Evolutionary conservation across 2,888 invertebrate species (phyloP).

Genomic region (Agrotis clavis): DNA sequence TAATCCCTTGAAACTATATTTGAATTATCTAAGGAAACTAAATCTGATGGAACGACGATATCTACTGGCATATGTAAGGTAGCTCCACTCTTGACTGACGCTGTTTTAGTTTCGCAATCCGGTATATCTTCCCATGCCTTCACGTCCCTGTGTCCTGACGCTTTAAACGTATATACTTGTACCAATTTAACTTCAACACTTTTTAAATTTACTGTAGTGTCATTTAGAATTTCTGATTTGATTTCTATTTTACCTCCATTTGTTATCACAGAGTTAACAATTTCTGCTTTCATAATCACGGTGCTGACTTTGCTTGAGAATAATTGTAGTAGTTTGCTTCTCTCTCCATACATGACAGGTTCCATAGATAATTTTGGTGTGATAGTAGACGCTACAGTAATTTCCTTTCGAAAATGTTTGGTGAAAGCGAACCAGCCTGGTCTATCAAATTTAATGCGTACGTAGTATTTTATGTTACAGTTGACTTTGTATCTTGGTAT

Average conservation of each 20-base stretch:
- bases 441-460: constrained; percentile 73
- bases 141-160: constrained; percentile 45
- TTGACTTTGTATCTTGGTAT: constrained; percentile 44
- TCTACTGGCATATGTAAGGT: constrained; percentile 61
- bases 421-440: constrained; percentile 68
- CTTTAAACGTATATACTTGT: constrained; percentile 64
- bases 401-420: constrained; percentile 69
- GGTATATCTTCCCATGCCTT: constrained; percentile 53
- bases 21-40: constrained; percentile 65
- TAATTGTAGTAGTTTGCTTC: constrained; percentile 68
- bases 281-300: constrained; percentile 68
- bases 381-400: constrained; percentile 67
- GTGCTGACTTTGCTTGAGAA: constrained; percentile 66
- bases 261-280: constrained; percentile 64
- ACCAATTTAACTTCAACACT: constrained; percentile 67
- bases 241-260: constrained; percentile 67
- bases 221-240: constrained; percentile 69
- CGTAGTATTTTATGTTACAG: constrained; percentile 69
- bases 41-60: constrained; percentile 41
- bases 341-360: constrained; percentile 66
- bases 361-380: constrained; percentile 64
- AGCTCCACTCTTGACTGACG: constrained; percentile 55
- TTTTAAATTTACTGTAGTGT: constrained; percentile 67
- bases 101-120: constrained; percentile 64
- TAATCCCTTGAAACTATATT: constrained; percentile 69